These are phyloP conservation scores for Drosophila peninsularis DNA, from an alignment of 2,888 invertebrate genomes.

Conservation along the genomic window DNA sequence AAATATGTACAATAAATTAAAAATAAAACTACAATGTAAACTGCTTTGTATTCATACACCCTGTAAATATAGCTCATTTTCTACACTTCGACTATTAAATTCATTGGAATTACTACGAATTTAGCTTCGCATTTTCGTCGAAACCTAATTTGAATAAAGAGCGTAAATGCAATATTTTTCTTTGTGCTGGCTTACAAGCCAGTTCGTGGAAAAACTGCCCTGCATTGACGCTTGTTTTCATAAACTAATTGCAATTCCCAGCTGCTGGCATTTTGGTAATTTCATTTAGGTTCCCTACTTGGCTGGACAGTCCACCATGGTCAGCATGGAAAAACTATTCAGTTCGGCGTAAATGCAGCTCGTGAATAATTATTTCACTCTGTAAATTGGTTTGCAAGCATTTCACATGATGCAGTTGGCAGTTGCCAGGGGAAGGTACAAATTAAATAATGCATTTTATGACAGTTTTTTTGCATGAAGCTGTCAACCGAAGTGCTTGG, in stretches of 20 bases:
- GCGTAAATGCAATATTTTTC: background rate
- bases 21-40: too few relatives aligned
- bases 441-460: constrained; percentile 13
- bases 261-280: constrained; percentile 12
- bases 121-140: background rate
- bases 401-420: background rate
- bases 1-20: too few relatives aligned
- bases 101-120: background rate
- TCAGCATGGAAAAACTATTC: constrained; percentile 1
- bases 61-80: background rate
- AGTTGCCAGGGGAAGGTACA: background rate
- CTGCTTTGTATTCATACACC: too few relatives aligned
- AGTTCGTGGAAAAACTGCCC: background rate
- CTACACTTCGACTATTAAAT: background rate
- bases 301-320: background rate
- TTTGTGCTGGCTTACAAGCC: background rate
- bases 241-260: background rate
- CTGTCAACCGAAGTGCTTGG: background rate
- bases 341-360: background rate
- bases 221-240: constrained; percentile 1
- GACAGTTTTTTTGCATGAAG: constrained; percentile 1
- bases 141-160: background rate
- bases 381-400: background rate
- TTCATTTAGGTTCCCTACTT: constrained; percentile 8
- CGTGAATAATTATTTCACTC: constrained; percentile 3